Conservation (phyloP, 2,888 invertebrate species). For the Rhyacophila evoluta region DNA sequence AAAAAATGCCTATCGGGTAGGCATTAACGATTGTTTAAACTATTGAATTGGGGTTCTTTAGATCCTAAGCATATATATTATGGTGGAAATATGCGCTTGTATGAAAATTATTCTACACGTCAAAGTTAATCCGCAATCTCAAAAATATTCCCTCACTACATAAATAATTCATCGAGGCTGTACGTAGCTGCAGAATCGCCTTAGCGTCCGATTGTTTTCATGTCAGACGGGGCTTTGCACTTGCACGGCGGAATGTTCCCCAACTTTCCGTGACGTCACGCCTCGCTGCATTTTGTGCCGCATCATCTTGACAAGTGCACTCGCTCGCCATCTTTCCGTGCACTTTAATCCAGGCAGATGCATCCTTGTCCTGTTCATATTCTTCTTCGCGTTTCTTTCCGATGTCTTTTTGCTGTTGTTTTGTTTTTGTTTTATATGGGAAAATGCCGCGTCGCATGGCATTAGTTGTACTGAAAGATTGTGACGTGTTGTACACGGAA, state of each 20-base stretch:
- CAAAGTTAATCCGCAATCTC: not conserved
- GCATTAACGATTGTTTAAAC: too few species aligned
- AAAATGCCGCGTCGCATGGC: not conserved
- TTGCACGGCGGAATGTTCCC: conserved; percentile 23
- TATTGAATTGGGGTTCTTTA: too few species aligned
- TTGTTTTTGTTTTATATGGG: conserved; percentile 11
- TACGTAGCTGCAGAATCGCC: not conserved
- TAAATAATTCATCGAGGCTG: not conserved
- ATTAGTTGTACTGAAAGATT: not conserved
- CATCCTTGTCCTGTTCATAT: not conserved
- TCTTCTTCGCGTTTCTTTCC: conserved; percentile 31
- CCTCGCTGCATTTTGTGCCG: conserved; percentile 28
- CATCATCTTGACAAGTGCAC: conserved; percentile 36
- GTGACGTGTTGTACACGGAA: not conserved
- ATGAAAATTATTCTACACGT: too few species aligned
- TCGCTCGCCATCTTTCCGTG: conserved; percentile 33
- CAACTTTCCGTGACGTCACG: conserved; percentile 30
- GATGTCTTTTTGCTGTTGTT: not conserved
- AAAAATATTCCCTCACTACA: not conserved
- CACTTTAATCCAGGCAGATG: conserved; percentile 46
- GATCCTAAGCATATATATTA: too few species aligned
- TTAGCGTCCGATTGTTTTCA: conserved; percentile 20
- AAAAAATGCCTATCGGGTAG: too few species aligned
- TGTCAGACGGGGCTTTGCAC: conserved; percentile 11
- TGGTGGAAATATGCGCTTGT: too few species aligned